Conservation (phyloP, 2,113 vertebrate genomes). For the Oenanthe oenanthe region DNA sequence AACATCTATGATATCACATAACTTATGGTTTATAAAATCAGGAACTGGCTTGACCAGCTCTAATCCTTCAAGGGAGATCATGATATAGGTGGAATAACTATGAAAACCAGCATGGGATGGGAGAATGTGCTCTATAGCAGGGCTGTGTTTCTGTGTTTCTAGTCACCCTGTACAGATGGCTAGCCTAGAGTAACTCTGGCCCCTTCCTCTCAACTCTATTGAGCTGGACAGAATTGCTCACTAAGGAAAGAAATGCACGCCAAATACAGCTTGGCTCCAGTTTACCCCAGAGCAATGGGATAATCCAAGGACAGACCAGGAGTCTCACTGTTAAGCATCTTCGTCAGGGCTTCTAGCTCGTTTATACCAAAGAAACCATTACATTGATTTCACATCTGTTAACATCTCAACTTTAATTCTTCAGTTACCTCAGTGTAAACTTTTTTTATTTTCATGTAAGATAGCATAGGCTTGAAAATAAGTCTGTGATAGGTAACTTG, state of each 20-base stretch:
- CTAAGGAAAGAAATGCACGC: neutral
- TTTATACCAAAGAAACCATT: neutral
- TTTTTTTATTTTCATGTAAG: neutral
- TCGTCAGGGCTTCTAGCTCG: neutral
- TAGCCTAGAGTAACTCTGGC: neutral
- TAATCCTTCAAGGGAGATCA: neutral
- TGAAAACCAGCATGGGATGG: neutral
- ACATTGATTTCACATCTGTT: neutral
- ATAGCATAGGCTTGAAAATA: constrained; percentile 12
- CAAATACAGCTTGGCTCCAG: neutral
- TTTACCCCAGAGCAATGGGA: neutral
- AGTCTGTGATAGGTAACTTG: constrained; percentile 19
- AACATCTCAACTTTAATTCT: neutral
- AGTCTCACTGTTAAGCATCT: neutral
- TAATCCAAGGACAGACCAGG: neutral
- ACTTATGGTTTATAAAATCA: neutral
- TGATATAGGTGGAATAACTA: neutral
- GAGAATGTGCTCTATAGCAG: neutral
- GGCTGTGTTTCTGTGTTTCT: neutral
- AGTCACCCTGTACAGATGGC: neutral
- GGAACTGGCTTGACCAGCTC: neutral
- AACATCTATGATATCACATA: neutral
- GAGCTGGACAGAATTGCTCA: neutral
- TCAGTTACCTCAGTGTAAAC: neutral
- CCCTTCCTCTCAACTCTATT: neutral